These are phyloP conservation scores for Lochmaea crataegi DNA, from an alignment of 2,888 invertebrate genomes.

Conservation along the genomic window DNA sequence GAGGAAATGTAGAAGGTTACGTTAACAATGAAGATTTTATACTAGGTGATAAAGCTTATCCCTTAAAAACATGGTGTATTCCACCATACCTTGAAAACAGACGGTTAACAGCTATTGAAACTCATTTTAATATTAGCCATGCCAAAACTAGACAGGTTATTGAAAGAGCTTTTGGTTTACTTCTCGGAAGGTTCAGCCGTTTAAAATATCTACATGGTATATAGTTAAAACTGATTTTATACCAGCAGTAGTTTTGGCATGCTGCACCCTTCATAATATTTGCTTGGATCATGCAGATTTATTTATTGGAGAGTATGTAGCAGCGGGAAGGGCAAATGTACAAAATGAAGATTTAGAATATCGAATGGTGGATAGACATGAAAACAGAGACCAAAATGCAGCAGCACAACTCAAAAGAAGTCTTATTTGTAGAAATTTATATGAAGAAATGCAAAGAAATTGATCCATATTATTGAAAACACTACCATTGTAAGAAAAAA, in stretches of 20 bases:
- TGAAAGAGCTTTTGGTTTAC: constrained; percentile 26
- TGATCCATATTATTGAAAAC: no score
- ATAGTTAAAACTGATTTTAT: constrained; percentile 14
- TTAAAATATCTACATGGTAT: constrained; percentile 24
- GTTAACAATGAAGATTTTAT: constrained; percentile 9
- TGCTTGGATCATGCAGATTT: constrained; percentile 7
- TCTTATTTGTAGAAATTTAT: no score
- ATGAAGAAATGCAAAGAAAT: no score
- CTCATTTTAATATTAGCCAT: constrained; percentile 22
- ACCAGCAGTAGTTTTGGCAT: constrained; percentile 46
- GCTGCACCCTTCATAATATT: constrained; percentile 13
- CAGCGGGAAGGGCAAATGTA: no score
- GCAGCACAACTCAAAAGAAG: no score
- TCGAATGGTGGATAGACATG: no score
- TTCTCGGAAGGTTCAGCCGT: constrained; percentile 23
- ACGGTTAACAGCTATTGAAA: constrained; percentile 2
- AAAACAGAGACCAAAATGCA: no score
- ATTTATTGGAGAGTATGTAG: no score
- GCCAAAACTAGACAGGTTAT: constrained; percentile 21
- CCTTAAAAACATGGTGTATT: background rate
- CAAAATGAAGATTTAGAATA: no score
- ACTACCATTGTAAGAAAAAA: no score
- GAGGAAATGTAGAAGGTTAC: background rate
- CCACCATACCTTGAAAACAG: constrained; percentile 9
- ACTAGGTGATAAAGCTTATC: constrained; percentile 29